phyloP scores from a whole-genome alignment of 2,113 vertebrate species.

The Catharus fuscescens region DNA sequence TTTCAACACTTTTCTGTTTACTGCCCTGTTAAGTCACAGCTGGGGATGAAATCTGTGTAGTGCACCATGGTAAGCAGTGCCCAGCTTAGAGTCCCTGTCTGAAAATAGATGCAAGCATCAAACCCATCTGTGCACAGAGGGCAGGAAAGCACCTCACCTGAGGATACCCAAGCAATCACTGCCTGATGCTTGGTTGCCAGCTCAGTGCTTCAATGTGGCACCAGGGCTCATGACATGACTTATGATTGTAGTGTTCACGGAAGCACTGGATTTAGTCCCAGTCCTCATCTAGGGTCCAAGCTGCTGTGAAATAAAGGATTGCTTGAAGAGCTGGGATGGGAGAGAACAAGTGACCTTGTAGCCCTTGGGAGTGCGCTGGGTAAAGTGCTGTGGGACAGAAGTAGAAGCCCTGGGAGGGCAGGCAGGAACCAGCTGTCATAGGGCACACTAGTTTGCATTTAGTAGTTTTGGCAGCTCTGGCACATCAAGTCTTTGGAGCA shows the following conservation, averaged over 20 bases:
- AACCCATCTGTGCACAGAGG: not conserved
- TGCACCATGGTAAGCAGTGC: not conserved
- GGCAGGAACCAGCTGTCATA: not conserved
- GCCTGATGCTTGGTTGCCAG: not conserved
- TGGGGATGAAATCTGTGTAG: not conserved
- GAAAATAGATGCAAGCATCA: not conserved
- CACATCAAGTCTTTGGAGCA: not conserved
- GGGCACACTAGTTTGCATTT: not conserved
- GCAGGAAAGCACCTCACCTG: not conserved
- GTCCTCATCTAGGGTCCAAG: not conserved
- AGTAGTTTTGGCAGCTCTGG: not conserved
- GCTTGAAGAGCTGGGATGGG: not conserved
- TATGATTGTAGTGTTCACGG: not conserved
- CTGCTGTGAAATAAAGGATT: not conserved
- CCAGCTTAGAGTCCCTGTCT: not conserved
- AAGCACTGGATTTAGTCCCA: not conserved
- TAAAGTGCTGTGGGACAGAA: not conserved
- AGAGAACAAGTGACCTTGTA: not conserved
- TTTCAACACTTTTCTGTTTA: not conserved
- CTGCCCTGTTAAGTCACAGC: not conserved
- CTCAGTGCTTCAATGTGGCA: not conserved
- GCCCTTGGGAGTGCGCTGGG: not conserved
- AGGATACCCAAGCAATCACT: not conserved
- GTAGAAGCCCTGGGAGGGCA: not conserved
- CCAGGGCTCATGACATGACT: not conserved